These are phyloP conservation scores for Accipiter cooperii DNA, from an alignment of 2,113 vertebrate genomes.

Conservation along the genomic window DNA sequence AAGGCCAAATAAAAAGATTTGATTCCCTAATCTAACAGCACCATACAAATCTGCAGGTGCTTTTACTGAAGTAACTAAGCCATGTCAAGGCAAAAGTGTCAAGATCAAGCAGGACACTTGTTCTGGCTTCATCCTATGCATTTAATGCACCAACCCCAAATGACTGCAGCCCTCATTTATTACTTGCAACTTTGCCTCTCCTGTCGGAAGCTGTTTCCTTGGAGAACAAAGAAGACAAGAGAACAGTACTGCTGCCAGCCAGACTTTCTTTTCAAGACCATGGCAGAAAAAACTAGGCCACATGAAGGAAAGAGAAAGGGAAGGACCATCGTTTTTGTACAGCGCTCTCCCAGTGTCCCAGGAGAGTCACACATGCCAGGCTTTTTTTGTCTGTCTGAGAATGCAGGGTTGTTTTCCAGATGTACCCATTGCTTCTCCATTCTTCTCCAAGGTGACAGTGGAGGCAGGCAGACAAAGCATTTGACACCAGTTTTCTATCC, in stretches of 20 bases:
- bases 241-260: not conserved
- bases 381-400: not conserved
- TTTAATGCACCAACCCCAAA: not conserved
- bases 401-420: not conserved
- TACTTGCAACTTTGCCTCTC: not conserved
- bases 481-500: not conserved
- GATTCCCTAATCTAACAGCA: constrained; percentile 10
- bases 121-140: not conserved
- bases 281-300: not conserved
- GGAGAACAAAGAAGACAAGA: not conserved
- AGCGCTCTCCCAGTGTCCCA: not conserved
- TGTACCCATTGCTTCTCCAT: not conserved
- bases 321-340: not conserved
- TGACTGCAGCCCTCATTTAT: not conserved
- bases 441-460: not conserved
- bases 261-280: not conserved
- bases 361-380: not conserved
- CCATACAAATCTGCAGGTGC: constrained; percentile 24
- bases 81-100: not conserved
- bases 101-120: not conserved
- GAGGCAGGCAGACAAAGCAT: not conserved
- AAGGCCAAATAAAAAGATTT: constrained; percentile 20
- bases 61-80: not conserved
- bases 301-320: not conserved
- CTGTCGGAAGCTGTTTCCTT: not conserved